These are phyloP conservation scores for Crotalus helleri DNA, from an alignment of 2,113 vertebrate species.

Conservation along the genomic window DNA sequence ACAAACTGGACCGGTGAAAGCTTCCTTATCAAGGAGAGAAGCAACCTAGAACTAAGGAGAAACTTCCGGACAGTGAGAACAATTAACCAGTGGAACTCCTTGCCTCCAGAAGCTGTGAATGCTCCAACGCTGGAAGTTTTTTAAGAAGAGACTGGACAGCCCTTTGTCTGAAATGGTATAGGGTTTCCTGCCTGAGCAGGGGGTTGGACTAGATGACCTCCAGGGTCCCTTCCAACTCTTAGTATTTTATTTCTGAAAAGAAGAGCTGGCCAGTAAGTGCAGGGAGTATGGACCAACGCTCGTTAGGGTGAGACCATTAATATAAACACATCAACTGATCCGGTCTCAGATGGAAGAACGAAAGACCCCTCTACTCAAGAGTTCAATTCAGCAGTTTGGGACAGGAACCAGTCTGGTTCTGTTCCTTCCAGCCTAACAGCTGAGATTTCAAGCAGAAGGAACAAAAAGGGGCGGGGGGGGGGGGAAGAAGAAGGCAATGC, in stretches of 20 bases:
- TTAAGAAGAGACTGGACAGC: no score
- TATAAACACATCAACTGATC: background rate
- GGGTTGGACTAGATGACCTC: background rate
- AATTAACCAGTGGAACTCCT: no score
- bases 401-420: background rate
- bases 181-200: no score
- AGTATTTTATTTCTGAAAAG: background rate
- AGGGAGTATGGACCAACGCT: background rate
- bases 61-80: no score
- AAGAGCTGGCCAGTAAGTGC: background rate
- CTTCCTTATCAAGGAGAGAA: background rate
- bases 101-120: no score
- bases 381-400: background rate
- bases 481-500: conserved; percentile 22
- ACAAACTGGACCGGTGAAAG: background rate
- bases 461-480: background rate
- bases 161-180: no score
- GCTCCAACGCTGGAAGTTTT: no score
- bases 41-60: no score
- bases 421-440: conserved; percentile 17
- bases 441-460: conserved; percentile 21
- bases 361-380: background rate
- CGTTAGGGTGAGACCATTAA: no score
- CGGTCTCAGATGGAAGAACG: background rate
- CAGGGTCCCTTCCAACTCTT: background rate